Conservation (phyloP, 2,888 invertebrate genomes). For the Euzophera pinguis region DNA sequence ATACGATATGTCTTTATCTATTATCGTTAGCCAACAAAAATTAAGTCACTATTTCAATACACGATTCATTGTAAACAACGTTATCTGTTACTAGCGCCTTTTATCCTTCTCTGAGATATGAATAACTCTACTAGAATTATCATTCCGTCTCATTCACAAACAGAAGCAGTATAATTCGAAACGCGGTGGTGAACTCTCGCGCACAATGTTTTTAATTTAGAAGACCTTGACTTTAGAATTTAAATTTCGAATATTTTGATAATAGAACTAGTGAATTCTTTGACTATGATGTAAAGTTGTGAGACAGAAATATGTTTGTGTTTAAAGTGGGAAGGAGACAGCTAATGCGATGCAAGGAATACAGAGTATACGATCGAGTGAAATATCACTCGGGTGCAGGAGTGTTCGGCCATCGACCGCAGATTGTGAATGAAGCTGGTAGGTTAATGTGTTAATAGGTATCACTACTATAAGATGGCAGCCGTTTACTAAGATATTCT, state of each 20-base stretch:
- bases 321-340: slow-evolving; percentile 53
- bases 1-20: neutral
- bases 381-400: slow-evolving; percentile 79
- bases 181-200: slow-evolving; percentile 47
- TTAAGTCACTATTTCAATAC: slow-evolving; percentile 30
- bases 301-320: slow-evolving; percentile 45
- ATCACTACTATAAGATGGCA: no score
- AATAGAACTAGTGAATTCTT: slow-evolving; percentile 26
- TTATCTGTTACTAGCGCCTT: slow-evolving; percentile 15
- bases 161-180: slow-evolving; percentile 17
- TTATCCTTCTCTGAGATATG: slow-evolving; percentile 21
- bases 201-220: slow-evolving; percentile 42
- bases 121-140: slow-evolving; percentile 15
- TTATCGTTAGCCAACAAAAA: slow-evolving; percentile 22
- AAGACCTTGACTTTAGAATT: slow-evolving; percentile 37
- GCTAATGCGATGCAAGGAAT: slow-evolving; percentile 45
- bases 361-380: slow-evolving; percentile 33
- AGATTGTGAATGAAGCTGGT: slow-evolving; percentile 55
- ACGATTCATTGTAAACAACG: slow-evolving; percentile 22
- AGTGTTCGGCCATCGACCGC: slow-evolving; percentile 81
- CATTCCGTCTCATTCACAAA: slow-evolving; percentile 26
- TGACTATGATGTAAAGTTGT: slow-evolving; percentile 18
- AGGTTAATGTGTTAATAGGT: slow-evolving; percentile 31
- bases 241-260: slow-evolving; percentile 17
- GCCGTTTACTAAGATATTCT: no score